Conservation (phyloP, 1,140 invertebrate genomes). For the Heliconius hermathena region DNA sequence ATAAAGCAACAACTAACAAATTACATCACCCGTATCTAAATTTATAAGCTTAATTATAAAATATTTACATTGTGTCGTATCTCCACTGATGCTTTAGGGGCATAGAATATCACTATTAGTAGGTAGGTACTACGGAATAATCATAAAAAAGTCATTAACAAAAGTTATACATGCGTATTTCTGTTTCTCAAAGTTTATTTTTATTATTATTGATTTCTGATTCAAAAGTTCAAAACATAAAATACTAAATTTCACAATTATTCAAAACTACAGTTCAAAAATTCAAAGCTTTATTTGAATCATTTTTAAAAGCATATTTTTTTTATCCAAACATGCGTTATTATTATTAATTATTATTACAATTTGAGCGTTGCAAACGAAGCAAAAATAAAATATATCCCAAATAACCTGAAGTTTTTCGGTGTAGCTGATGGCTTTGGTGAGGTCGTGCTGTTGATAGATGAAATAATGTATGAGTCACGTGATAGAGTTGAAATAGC, state of each 20-base stretch:
- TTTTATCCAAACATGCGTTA: background rate
- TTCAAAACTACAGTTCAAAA: background rate
- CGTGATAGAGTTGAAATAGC: slow-evolving; percentile 46
- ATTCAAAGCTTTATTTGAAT: background rate
- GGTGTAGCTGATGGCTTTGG: slow-evolving; percentile 80
- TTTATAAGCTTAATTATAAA: slow-evolving; percentile 17
- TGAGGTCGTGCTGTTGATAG: slow-evolving; percentile 78
- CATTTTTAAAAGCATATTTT: background rate
- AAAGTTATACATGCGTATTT: background rate
- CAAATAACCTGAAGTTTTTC: slow-evolving; percentile 79
- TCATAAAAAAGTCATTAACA: background rate
- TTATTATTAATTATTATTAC: background rate
- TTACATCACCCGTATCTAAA: slow-evolving; percentile 3
- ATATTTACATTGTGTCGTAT: slow-evolving; percentile 21
- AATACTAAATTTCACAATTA: background rate
- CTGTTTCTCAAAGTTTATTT: background rate
- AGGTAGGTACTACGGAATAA: slow-evolving; percentile 9
- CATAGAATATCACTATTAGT: slow-evolving; percentile 11
- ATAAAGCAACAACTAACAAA: slow-evolving; percentile 12
- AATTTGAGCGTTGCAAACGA: slow-evolving; percentile 28
- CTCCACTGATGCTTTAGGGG: slow-evolving; percentile 20
- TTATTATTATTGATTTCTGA: background rate
- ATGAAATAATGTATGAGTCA: slow-evolving; percentile 72
- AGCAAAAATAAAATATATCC: slow-evolving; percentile 42
- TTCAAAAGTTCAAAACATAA: background rate